Evolutionary conservation across 2,888 invertebrate genomes (phyloP), one percentile per base, ranked within the genome.

Genomic region (Leucania comma): DNA sequence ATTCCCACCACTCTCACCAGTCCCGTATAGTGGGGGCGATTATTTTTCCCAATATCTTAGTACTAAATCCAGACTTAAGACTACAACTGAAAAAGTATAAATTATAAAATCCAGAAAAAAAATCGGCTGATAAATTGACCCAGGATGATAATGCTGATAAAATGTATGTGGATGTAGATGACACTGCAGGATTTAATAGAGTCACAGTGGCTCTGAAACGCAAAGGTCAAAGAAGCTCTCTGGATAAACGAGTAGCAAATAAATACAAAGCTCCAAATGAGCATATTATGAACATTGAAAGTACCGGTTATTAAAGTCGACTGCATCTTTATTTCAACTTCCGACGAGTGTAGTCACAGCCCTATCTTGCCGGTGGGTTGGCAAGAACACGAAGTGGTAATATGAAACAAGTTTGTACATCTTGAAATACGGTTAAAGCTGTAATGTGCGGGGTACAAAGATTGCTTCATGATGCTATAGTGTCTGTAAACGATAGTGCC

Each of bases 401-500:
- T 65, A 50, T 70, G 38, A 65, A 77, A 72, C 67, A 42, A 57
- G 64, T 66, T 69, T 46, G 61, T 46, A 54, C 63, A 75, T 75
- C 69, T 69, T 64, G 75, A 75, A 75, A 64, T 57, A 75, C 75
- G 42, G 75, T 69, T 63, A 61, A 53, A 64, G 51, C 59, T 22
- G 53, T 79, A 68, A 62, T 74, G 24, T 68, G 42, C 51, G 29
- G 48, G 50, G 75, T 75, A 61, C 75, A 53, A 29, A 75, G 80
- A 75, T 75, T 78, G 63, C 80, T 75, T 24, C 80, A 64, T 48
- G 68, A 79, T 75, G 59, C 14, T 68, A 48, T 75, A 68, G 68
- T 77, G 42, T 63, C 54, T 57, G 48, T 53, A 80, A 80, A 50
- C 63, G 77, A 58, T 69, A 57, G 69, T 68, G 3, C 20, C 69